Evolutionary conservation across 2,797 vertebrate species (phyloP).

Genomic region (Acridotheres tristis): DNA sequence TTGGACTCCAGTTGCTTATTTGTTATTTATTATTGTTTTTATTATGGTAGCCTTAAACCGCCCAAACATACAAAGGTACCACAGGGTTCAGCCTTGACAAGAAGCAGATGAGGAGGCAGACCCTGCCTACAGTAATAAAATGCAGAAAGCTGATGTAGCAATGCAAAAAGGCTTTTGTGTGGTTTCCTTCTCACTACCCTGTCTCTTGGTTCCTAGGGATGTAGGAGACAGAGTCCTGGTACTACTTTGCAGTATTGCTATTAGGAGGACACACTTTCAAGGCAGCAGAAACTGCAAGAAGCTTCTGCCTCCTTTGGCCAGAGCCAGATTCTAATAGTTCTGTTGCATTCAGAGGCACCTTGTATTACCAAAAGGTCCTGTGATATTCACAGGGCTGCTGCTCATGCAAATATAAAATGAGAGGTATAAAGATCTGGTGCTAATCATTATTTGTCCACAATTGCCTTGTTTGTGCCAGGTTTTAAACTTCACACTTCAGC

Average conservation of each 20-base stretch:
- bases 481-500: background rate
- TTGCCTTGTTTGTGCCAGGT: background rate
- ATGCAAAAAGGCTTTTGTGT: slow-evolving; percentile 57
- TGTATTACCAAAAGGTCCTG: background rate
- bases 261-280: background rate
- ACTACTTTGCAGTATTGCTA: background rate
- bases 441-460: background rate
- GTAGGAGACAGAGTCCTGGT: slow-evolving; percentile 15
- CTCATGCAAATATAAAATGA: background rate
- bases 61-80: slow-evolving; percentile 45
- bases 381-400: background rate
- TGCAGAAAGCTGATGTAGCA: slow-evolving; percentile 58
- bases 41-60: slow-evolving; percentile 32
- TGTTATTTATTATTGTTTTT: slow-evolving; percentile 53
- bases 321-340: background rate
- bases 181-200: slow-evolving; percentile 38
- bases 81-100: slow-evolving; percentile 46
- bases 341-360: background rate
- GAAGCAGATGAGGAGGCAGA: slow-evolving; percentile 60
- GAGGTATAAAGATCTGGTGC: background rate
- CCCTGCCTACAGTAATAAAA: slow-evolving; percentile 52
- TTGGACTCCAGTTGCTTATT: slow-evolving; percentile 3
- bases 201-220: slow-evolving; percentile 40
- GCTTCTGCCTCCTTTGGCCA: background rate
- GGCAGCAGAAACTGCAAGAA: background rate